Evolutionary conservation across 2,113 vertebrate genomes (phyloP), one percentile per base, ranked within the genome.

Genomic region (Pedetes capensis): DNA sequence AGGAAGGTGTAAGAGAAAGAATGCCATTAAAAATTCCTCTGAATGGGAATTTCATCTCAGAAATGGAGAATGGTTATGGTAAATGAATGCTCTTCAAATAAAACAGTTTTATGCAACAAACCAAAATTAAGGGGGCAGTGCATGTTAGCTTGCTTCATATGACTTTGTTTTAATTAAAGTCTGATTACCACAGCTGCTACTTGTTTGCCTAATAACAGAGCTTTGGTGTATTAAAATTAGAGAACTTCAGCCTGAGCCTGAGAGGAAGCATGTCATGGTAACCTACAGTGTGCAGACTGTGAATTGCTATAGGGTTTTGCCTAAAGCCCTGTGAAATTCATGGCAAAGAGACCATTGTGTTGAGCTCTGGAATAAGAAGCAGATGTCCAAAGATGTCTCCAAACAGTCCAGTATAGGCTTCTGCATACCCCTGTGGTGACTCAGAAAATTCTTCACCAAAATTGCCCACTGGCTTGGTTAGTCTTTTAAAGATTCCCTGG

Each of bases 311-410:
- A 93, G 81, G 89, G 75, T 76, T 95, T 87, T 84, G 32, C 91
- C 87, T 61, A 93, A 94, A 97, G 87, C 85, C 76, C 97, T 85
- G 61, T 93, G 95, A 90, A 96, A 97, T 96, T 93, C 59, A 63
- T 37, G 59, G 95, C 90, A 93, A 93, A 85, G 66, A 92, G 34
- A 85, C 34, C 53, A 85, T 37, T 96, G 96, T 95, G 29, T 69
- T 80, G 95, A 84, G 66, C 85, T 68, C 11, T 8, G 71, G 80
- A 69, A 42, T 76, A 93, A 87, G 95, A 68, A 81, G 92, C 95
- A 97, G 92, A 94, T 96, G 95, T 90, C 69, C 22, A 76, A 6
- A 69, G 87, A 87, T 68, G 80, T 44, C n/a, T 78, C 76, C 87
- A 94, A 84, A 69, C 25, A n/a, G 61, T 44, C 61, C 64, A 69